A percentile compares a stretch with the other conserved stretches of the same genome.
These are phyloP conservation scores for Pan troglodytes DNA, from an alignment of 2,113 vertebrate genomes.

Conservation along the genomic window NHGRI_mPanTro3-v2.1_pri NC_072401.2:160701001-160701500, in stretches of 20 bases:
- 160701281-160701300: neutral
- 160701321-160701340: neutral
- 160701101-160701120: neutral
- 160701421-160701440: neutral
- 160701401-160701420: neutral
- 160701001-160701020: neutral
- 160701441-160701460: rapidly evolving
- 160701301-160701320: neutral
- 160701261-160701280: no score
- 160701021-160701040: neutral
- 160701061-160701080: neutral
- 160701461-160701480: rapidly evolving
- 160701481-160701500: no score
- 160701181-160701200: neutral
- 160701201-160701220: neutral
- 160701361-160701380: neutral
- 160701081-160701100: neutral
- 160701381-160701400: neutral
- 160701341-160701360: neutral
- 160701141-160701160: neutral
- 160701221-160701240: neutral
- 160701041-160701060: neutral
- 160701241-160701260: neutral
- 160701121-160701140: neutral
- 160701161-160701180: no score